Evolutionary conservation across 2,113 vertebrate genomes (phyloP), one percentile per base, ranked within the genome.

Genomic region (Variabilichromis moorii): DNA sequence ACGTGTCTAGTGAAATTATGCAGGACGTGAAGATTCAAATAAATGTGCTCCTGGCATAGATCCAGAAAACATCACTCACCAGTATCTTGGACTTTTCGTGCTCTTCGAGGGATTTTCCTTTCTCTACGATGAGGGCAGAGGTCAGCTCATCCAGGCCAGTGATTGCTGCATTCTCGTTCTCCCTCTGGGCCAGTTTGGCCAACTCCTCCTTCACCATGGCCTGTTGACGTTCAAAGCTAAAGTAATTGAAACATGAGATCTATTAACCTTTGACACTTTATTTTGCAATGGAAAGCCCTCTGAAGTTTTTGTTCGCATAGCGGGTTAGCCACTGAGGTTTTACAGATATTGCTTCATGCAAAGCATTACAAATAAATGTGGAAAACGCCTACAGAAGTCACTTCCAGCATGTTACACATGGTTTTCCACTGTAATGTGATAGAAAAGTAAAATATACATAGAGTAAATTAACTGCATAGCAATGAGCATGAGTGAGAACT

Each of bases 161-260:
- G 40, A 47, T 8, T 14, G 33, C 73, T 50, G 80, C 55, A n/a
- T 81, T 21, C 63, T 93, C 92, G 71, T 91, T 94, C 86, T 99
- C 98, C 89, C 92, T 97, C 82, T 95, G 96, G 28, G 95, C 96
- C 83, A 97, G 91, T 6, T 91, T 95, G 21, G 96, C 88, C 88
- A 98, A 54, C 85, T 98, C 97, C 66, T 98, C 97, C 84, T 97
- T 97, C 79, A 98, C 94, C 79, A 97, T 82, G 3, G 96, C 96
- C 92, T 98, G 97, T 19, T 98, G 97, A 35, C 83, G 93, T 89
- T 97, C 97, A 86, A 97, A 98, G 93, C 98, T 97, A 54, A 54
- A 59, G 50, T 12, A 81, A 57, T 68, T 16, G 17, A 4, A 59
- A 76, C 19, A 89, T 45, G 45, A 90, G 8, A 78, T 8, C 16